Percentiles rank a stretch among this genome's conserved stretches.
Evolutionary conservation across 1,140 invertebrate species (phyloP).

Genomic region (Lepidurus arcticus): DNA sequence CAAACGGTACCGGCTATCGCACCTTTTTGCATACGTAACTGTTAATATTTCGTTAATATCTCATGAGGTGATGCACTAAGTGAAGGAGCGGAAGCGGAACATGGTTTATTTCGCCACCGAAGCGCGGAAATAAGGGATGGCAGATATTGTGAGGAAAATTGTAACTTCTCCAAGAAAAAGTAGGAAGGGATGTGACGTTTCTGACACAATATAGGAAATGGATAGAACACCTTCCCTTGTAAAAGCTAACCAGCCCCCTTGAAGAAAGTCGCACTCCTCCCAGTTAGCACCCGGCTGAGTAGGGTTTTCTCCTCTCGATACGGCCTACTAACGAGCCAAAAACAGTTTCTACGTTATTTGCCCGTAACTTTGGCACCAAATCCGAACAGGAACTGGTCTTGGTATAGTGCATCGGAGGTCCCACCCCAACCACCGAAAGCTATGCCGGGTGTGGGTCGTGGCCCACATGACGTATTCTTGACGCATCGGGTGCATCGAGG

Average conservation of each 20-base stretch:
- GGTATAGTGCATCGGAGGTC: background rate
- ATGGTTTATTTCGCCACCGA: constrained; percentile 4
- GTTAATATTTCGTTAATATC: background rate
- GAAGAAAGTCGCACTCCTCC: background rate
- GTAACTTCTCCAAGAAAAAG: background rate
- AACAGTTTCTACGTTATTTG: constrained; percentile 3
- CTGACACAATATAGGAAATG: constrained; percentile 1
- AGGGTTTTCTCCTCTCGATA: background rate
- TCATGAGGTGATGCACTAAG: background rate
- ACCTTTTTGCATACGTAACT: too few relatives aligned
- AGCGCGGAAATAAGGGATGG: background rate
- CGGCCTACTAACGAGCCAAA: constrained; percentile 9
- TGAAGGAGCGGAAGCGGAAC: background rate
- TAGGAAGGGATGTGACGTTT: background rate
- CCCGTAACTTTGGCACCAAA: background rate
- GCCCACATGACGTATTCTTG: constrained; percentile 21
- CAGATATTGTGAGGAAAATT: background rate
- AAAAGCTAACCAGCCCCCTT: background rate
- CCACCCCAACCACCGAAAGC: constrained; percentile 16
- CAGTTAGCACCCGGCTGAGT: background rate
- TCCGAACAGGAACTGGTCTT: background rate
- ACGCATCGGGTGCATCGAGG: too few relatives aligned
- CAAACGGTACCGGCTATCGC: too few relatives aligned
- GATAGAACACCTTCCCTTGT: background rate
- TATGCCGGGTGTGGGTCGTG: constrained; percentile 2